Percentiles rank a stretch among this genome's conserved stretches.
These are phyloP conservation scores for Montipora efflorescens DNA, from an alignment of 64 coral and sea anemone species.

Conservation along the genomic window DNA sequence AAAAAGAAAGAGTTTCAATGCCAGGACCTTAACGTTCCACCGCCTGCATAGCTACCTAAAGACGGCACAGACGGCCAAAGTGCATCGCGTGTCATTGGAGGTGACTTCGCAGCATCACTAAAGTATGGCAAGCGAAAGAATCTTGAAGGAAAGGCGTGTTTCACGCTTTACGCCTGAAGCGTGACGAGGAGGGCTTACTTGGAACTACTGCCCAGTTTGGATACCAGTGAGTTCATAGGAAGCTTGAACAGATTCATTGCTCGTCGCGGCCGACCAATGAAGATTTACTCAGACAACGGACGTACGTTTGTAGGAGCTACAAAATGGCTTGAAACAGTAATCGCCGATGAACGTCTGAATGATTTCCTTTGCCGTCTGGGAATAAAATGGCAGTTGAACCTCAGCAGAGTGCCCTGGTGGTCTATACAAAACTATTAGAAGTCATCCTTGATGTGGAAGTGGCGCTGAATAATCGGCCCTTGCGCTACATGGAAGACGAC, in stretches of 20 bases:
- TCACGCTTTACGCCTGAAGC: constrained; percentile 57
- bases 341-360: too few relatives aligned
- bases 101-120: constrained; percentile 54
- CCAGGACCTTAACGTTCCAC: background rate
- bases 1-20: too few relatives aligned
- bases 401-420: constrained; percentile 30
- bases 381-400: constrained; percentile 49
- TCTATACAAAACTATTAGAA: background rate
- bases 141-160: constrained; percentile 56
- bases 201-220: constrained; percentile 41
- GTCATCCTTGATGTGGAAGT: constrained; percentile 20
- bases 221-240: constrained; percentile 15
- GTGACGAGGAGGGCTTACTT: constrained; percentile 53
- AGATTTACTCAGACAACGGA: background rate
- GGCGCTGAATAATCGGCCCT: background rate
- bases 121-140: constrained; percentile 10
- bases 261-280: background rate
- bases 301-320: background rate
- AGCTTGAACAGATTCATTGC: constrained; percentile 40
- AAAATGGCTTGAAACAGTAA: background rate
- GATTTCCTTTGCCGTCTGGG: too few relatives aligned
- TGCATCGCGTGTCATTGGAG: background rate
- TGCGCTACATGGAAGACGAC: constrained; percentile 23
- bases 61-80: background rate
- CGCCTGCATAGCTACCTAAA: background rate